Percentiles rank a stretch among this genome's conserved stretches.
Conservation (phyloP, 2,888 invertebrate genomes). For the Yponomeuta malinellus region DNA sequence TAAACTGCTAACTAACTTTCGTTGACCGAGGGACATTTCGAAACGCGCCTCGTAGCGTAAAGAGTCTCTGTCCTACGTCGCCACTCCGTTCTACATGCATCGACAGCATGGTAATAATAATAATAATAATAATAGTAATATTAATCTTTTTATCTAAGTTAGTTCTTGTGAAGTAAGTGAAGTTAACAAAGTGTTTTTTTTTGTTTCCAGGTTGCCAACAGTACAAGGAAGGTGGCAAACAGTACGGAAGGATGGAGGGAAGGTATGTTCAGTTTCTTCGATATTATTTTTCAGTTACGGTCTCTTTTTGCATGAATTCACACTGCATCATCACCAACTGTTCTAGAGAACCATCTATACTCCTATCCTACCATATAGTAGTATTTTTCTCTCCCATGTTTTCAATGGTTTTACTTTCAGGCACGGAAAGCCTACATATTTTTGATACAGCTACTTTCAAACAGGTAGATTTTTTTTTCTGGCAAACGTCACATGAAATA, state of each 20-base stretch:
- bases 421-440: no score
- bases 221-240: conserved; percentile 76
- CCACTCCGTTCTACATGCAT: conserved; percentile 39
- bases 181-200: conserved; percentile 38
- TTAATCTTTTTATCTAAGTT: conserved; percentile 20
- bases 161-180: conserved; percentile 24
- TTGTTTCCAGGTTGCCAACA: conserved; percentile 79
- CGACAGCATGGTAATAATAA: conserved; percentile 41
- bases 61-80: conserved; percentile 31
- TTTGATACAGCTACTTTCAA: no score
- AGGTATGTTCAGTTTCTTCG: conserved; percentile 39
- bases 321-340: not conserved
- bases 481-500: no score
- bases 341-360: no score
- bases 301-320: no score
- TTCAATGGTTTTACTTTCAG: no score
- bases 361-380: no score
- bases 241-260: conserved; percentile 73
- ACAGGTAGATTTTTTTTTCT: no score
- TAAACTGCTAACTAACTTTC: conserved; percentile 33
- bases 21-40: conserved; percentile 56
- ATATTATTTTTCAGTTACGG: not conserved
- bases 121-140: conserved; percentile 32
- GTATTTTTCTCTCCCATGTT: no score
- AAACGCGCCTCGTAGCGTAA: conserved; percentile 46